phyloP scores from a whole-genome alignment of 1,140 invertebrate genomes.

The Philopotamus ludificatus region DNA sequence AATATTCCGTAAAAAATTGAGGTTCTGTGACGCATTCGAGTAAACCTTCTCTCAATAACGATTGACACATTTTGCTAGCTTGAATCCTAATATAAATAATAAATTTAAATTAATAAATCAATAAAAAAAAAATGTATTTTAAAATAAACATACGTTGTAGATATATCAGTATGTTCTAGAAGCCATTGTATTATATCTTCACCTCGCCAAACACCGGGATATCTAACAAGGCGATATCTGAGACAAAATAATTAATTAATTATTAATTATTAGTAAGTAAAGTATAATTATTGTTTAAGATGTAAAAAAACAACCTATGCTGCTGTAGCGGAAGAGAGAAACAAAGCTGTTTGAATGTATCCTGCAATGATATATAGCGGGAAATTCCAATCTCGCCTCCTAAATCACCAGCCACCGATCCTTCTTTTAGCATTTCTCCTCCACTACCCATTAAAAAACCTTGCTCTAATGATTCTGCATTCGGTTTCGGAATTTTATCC shows the following conservation, averaged over 20 bases:
- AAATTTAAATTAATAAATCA: too few species aligned
- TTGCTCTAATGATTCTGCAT: constrained; percentile 12
- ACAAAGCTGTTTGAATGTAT: constrained; percentile 47
- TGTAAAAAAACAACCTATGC: constrained; percentile 45
- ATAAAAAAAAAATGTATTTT: constrained; percentile 40
- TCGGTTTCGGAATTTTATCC: constrained; percentile 29
- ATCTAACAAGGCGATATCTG: constrained; percentile 51
- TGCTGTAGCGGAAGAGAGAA: constrained; percentile 49
- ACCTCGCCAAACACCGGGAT: constrained; percentile 53
- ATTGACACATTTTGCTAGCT: constrained; percentile 78
- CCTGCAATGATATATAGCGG: constrained; percentile 42
- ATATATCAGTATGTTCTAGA: constrained; percentile 49
- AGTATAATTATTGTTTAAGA: neutral
- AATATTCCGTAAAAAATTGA: constrained; percentile 57
- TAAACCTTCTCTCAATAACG: constrained; percentile 74
- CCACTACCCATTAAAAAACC: constrained; percentile 32
- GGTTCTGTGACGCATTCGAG: constrained; percentile 68
- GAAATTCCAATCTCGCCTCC: constrained; percentile 41
- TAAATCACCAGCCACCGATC: constrained; percentile 44
- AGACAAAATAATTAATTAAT: constrained; percentile 23
- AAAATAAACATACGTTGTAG: constrained; percentile 55
- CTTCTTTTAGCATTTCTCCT: constrained; percentile 3
- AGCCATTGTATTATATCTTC: constrained; percentile 53
- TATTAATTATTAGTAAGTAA: neutral
- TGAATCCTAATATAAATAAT: too few species aligned